Evolutionary conservation across 1,140 invertebrate species (phyloP).

Genomic region (Plectrocnemia conspersa): DNA sequence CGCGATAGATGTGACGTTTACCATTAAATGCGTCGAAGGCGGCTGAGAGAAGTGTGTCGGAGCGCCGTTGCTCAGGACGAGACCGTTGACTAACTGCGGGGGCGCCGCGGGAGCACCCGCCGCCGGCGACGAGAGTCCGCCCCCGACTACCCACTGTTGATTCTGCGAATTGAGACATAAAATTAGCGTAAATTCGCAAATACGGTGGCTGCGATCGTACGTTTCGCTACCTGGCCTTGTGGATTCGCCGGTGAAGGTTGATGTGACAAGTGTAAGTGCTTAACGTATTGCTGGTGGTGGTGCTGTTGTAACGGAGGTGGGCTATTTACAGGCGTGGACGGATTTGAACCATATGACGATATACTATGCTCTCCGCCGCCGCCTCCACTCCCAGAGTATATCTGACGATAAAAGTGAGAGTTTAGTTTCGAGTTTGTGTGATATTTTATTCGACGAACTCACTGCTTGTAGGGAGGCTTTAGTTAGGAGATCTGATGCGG

Average conservation of each 20-base stretch:
- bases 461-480: slow-evolving; percentile 51
- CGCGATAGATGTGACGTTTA: slow-evolving; percentile 8
- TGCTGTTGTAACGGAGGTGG: slow-evolving; percentile 63
- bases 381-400: slow-evolving; percentile 59
- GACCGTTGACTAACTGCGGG: slow-evolving; percentile 29
- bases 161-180: slow-evolving; percentile 9
- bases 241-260: slow-evolving; percentile 17
- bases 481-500: slow-evolving; percentile 51
- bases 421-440: not conserved
- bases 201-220: not conserved
- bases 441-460: slow-evolving; percentile 26
- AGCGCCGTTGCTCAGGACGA: slow-evolving; percentile 20
- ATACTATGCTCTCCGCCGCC: slow-evolving; percentile 77
- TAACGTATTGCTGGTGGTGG: slow-evolving; percentile 40
- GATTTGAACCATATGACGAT: slow-evolving; percentile 90
- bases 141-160: slow-evolving; percentile 32
- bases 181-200: not conserved
- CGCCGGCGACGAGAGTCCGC: slow-evolving; percentile 39
- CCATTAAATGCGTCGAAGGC: slow-evolving; percentile 45
- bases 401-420: slow-evolving; percentile 50
- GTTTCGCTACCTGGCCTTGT: slow-evolving; percentile 9
- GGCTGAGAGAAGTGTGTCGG: slow-evolving; percentile 36
- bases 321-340: slow-evolving; percentile 81
- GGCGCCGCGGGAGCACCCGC: slow-evolving; percentile 32
- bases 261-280: slow-evolving; percentile 16